phyloP scores from a whole-genome alignment of 2,888 invertebrate species.

The Eristalis tenax region DNA sequence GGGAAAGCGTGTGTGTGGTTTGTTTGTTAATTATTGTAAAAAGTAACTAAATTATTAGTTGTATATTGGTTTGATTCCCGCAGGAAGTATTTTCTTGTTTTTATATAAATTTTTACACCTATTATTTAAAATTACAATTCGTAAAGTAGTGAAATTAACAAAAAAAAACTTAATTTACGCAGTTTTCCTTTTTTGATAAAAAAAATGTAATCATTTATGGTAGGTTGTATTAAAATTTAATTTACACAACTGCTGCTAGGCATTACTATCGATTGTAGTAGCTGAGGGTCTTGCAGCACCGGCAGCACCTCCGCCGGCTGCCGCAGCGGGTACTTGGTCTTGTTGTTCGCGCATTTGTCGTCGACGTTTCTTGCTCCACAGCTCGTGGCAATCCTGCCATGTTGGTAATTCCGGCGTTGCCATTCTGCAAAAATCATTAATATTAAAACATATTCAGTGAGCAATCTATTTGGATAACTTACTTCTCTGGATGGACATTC shows the following conservation, averaged over 20 bases:
- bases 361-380: constrained; percentile 98
- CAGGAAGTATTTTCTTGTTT: constrained; percentile 39
- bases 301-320: constrained; percentile 37
- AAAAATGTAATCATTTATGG: constrained; percentile 50
- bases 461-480: constrained; percentile 80
- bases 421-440: constrained; percentile 84
- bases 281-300: constrained; percentile 35
- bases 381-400: constrained; percentile 99
- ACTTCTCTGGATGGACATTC: constrained; percentile 94
- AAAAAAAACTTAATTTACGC: constrained; percentile 47
- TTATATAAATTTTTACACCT: constrained; percentile 59
- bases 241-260: constrained; percentile 62
- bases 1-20: constrained; percentile 5
- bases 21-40: constrained; percentile 5
- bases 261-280: constrained; percentile 53
- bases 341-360: constrained; percentile 89
- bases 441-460: not conserved
- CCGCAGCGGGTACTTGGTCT: constrained; percentile 74
- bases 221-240: constrained; percentile 61
- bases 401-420: constrained; percentile 92
- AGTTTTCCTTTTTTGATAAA: constrained; percentile 18
- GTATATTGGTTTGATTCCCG: constrained; percentile 60
- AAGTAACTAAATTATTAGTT: constrained; percentile 65
- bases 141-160: constrained; percentile 52
- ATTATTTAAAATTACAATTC: constrained; percentile 57